Base-by-base conservation (phyloP, 2,888 invertebrate species). In the Scaptomyza polygonia region DNA sequence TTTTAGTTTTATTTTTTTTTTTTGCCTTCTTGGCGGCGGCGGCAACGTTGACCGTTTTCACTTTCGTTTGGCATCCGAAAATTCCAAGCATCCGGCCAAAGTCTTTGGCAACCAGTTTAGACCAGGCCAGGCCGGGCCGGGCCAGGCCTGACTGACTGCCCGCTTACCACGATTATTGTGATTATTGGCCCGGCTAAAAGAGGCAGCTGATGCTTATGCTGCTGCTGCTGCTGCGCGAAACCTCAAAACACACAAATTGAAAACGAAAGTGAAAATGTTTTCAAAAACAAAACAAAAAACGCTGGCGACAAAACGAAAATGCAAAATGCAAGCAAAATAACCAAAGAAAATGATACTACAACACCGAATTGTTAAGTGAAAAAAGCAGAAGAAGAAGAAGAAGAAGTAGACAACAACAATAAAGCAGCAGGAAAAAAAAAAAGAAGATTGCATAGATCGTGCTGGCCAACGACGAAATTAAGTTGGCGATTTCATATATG, bases 121-220 rank as follows among this genome's bases (percentile, higher is more conserved):
- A 54, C 39, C 79, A 67, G 82, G 54, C 69, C 58, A 53, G 34
- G 11, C 43, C 18, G 18, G 34, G 18, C 48, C 12, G 12, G 36
- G 14, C 36, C 27, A 43, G 42, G 65, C 53, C 72, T 77, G 80
- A 73, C 79, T 80, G 87, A 86, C 87, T 80, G 87, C 72, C 86
- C 88, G 88, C 88, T 88, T 88, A 79, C 88, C 84, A 79, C 73
- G 88, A 88, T 82, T 82, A 88, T 82, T 82, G 82, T 82, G 88
- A 83, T 82, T 82, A 88, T 80, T 86, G 88, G 86, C 72, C 54
- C 75, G 59, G 68, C 79, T 59, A 66, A 65, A 59, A 61, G 58
- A 14, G 39, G 48, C 67, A 29, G 27, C 45, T 40, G 55, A 49
- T 7, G 45, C 45, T 40, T 52, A 49, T 7, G 45, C 64, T 32